Evolutionary conservation across 2,797 vertebrate genomes (phyloP).

Genomic region (Heliangelus exortis): DNA sequence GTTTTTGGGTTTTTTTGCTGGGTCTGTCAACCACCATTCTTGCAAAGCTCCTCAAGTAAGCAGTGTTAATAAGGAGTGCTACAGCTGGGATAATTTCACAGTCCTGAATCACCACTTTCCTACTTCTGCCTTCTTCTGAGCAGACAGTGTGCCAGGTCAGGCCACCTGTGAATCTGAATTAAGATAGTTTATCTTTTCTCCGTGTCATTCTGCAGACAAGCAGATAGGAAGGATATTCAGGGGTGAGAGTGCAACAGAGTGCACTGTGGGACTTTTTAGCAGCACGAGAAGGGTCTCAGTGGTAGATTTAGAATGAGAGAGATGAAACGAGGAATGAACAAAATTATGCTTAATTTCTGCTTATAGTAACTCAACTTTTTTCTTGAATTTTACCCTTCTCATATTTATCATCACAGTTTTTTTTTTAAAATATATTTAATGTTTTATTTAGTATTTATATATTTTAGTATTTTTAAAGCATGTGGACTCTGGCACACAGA

Average conservation of each 20-base stretch:
- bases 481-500: neutral
- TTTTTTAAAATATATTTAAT: neutral
- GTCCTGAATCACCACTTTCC: neutral
- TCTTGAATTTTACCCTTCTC: neutral
- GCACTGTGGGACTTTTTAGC: neutral
- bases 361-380: neutral
- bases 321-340: neutral
- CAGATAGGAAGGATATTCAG: neutral
- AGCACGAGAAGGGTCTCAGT: neutral
- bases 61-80: neutral
- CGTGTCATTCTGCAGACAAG: neutral
- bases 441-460: neutral
- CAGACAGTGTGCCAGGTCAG: neutral
- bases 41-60: neutral
- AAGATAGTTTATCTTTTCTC: neutral
- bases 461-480: neutral
- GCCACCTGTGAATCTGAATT: neutral
- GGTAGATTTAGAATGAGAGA: neutral
- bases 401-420: neutral
- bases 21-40: neutral
- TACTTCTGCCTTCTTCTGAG: neutral
- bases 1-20: neutral
- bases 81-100: neutral
- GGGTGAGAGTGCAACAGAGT: neutral
- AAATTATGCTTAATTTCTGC: neutral